These are phyloP conservation scores for Rosalia funebris DNA, from an alignment of 2,888 invertebrate species.

Conservation along the genomic window DNA sequence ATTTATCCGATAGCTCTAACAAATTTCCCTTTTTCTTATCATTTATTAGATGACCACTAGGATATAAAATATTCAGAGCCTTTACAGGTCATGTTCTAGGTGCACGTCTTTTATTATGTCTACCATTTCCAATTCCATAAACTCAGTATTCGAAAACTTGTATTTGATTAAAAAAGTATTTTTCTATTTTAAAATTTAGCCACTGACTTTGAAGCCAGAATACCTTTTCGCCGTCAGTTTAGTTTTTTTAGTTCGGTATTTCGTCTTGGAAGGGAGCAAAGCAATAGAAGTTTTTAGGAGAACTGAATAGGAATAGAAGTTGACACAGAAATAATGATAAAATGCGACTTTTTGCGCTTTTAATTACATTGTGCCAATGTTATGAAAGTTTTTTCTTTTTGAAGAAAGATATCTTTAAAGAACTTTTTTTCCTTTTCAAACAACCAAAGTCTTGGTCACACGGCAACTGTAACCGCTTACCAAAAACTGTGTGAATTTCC, in stretches of 20 bases:
- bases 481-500: constrained; percentile 21
- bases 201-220: neutral
- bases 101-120: neutral
- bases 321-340: neutral
- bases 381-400: no score
- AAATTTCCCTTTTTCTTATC: constrained; percentile 2
- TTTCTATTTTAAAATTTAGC: neutral
- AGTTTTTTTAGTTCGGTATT: neutral
- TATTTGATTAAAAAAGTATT: neutral
- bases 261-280: neutral
- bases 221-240: neutral
- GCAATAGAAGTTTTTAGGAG: neutral
- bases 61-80: neutral
- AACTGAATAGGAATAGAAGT: no score
- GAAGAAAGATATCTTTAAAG: constrained; percentile 5
- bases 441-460: constrained; percentile 37
- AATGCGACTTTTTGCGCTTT: constrained; percentile 15
- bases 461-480: constrained; percentile 21
- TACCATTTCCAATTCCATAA: neutral
- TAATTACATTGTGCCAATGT: constrained; percentile 14
- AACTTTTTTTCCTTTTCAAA: constrained; percentile 30
- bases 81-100: neutral
- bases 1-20: neutral
- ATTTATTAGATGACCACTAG: neutral
- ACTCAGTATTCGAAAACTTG: neutral